Evolutionary conservation across 2,797 vertebrate species (phyloP), one percentile per base, ranked within the genome.

Genomic region (Gadopsis bispinosus): DNA sequence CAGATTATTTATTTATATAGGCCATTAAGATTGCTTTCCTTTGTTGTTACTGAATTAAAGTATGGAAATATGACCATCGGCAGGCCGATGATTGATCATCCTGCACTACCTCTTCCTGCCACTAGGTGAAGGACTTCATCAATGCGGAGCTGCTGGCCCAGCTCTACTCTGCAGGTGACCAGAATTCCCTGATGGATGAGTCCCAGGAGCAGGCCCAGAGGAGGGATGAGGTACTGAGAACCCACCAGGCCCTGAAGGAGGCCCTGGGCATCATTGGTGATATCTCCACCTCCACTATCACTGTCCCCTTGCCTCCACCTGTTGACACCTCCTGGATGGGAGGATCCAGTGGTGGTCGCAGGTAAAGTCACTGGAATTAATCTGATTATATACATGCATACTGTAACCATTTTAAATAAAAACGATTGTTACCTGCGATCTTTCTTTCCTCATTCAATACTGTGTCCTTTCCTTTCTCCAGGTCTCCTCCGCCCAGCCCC

Each of bases 101-200:
- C 58, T 63, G 43, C 55, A 22, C 37, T 53, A 17, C 73, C 70
- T 69, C 31, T 62, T 47, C 11, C 20, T 59, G 2, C 81, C 74
- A 72, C 73, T 48, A 99, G 97, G 97, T 98, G 47, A 99, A 99
- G 85, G 97, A 98, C 50, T 99, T 99, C 84, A 99, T 99, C 84
- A 98, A 98, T 0, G 97, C 97, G 0, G 98, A 99, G 93, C 96
- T 99, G 64, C 90, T 99, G 87, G 98, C 98, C 56, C 97, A 97
- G 91, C 81, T 99, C 47, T 99, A 99, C 80, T 99, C 97, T 5
- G 96, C 97, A 0, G 97, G 97, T 37, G 98, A 99, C 91, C 97
- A 99, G 90, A 98, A 96, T 31, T 93, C 96, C 0, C 93, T 99
- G 85, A 99, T 99, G 98, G 97, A 99, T 31, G 98, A 99, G 90